These are phyloP conservation scores for Crossaster papposus DNA, from an alignment of 53 echinoderm and acorn worm genomes.

Conservation along the genomic window DNA sequence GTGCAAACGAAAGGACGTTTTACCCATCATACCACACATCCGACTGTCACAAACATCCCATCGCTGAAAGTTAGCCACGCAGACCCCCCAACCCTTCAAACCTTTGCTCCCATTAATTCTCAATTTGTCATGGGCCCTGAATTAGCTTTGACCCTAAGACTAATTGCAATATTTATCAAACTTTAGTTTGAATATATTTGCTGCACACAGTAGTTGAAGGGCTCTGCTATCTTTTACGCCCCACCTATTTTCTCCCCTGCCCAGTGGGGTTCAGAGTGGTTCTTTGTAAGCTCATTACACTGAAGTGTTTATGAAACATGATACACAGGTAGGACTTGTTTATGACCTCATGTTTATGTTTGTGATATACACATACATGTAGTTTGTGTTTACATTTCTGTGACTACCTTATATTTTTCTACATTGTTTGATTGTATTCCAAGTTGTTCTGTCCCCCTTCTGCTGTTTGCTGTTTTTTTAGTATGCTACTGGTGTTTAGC, in stretches of 20 bases:
- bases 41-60: not conserved
- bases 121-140: conserved; percentile 17
- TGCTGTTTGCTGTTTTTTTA: no score
- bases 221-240: conserved; percentile 2
- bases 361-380: not conserved
- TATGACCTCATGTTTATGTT: not conserved
- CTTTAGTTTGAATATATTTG: not conserved
- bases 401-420: not conserved
- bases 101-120: conserved; percentile 34
- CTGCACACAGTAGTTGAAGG: no score
- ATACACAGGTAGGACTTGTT: not conserved
- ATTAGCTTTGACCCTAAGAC: conserved; percentile 3
- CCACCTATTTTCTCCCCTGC: not conserved
- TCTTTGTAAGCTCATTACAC: not conserved
- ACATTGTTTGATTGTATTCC: not conserved
- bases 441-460: no score
- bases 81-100: not conserved
- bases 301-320: not conserved
- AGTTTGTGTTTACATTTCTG: not conserved
- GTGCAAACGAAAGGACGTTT: not conserved
- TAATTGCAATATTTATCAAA: conserved; percentile 30
- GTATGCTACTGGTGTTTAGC: no score
- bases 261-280: not conserved
- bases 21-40: not conserved
- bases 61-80: not conserved